phyloP scores from a whole-genome alignment of 2,113 vertebrate species.

The Larimichthys crocea region DNA sequence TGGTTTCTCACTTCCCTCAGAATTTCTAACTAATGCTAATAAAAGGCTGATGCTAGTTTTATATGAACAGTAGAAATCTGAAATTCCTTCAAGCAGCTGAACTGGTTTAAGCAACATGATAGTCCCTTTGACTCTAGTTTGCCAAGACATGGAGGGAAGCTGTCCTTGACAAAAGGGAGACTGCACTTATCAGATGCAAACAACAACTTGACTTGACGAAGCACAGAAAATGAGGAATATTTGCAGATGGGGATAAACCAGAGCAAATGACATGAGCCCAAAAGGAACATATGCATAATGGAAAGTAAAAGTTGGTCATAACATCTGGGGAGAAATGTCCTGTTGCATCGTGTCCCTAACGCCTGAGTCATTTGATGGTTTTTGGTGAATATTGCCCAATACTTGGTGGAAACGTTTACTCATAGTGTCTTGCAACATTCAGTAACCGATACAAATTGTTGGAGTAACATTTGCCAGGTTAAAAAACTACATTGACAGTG shows the following conservation, averaged over 20 bases:
- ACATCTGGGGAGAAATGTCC: slow-evolving; percentile 7
- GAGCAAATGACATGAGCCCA: background rate
- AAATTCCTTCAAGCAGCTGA: slow-evolving; percentile 26
- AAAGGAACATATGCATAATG: slow-evolving; percentile 14
- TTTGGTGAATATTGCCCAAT: slow-evolving; percentile 12
- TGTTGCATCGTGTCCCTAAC: slow-evolving; percentile 15
- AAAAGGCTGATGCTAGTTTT: background rate
- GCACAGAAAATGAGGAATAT: background rate
- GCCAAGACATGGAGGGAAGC: slow-evolving; percentile 17
- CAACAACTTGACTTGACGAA: background rate
- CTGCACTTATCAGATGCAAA: background rate
- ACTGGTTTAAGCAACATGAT: slow-evolving; percentile 25
- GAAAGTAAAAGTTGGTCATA: slow-evolving; percentile 29
- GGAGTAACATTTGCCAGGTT: background rate
- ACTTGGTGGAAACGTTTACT: slow-evolving; percentile 41
- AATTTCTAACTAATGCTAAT: background rate
- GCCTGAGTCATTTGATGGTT: slow-evolving; percentile 34
- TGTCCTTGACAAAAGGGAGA: background rate
- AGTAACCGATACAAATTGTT: background rate
- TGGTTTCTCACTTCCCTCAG: background rate
- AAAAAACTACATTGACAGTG: background rate
- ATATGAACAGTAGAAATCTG: background rate
- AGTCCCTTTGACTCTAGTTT: slow-evolving; percentile 27
- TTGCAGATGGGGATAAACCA: background rate
- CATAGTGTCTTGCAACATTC: background rate